These are phyloP conservation scores for Cromileptes altivelis DNA, from an alignment of 2,113 vertebrate genomes.

Conservation along the genomic window DNA sequence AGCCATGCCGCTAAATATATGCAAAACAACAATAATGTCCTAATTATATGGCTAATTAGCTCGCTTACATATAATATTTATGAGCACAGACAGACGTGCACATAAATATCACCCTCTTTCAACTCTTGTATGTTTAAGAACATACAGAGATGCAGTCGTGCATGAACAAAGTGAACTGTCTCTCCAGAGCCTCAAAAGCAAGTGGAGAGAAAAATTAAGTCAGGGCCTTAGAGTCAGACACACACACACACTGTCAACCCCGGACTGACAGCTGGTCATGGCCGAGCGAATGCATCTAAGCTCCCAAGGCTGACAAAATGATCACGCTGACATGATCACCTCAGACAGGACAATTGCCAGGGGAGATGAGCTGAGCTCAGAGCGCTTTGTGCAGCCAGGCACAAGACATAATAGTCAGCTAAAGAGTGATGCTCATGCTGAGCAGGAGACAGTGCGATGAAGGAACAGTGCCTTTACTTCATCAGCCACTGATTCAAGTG, in stretches of 20 bases:
- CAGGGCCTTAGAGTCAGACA: slow-evolving; percentile 13
- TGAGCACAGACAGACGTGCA: slow-evolving; percentile 19
- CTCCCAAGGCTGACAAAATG: slow-evolving; percentile 71
- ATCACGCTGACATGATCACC: slow-evolving; percentile 80
- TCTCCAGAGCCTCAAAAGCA: slow-evolving; percentile 36
- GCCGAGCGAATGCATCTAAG: slow-evolving; percentile 47
- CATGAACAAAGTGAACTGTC: slow-evolving; percentile 25
- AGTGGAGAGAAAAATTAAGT: slow-evolving; percentile 40
- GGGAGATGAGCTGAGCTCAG: slow-evolving; percentile 64
- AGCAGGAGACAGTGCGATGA: slow-evolving; percentile 37
- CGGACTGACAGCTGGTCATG: slow-evolving; percentile 73
- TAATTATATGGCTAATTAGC: background rate
- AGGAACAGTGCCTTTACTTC: slow-evolving; percentile 28
- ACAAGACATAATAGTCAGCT: slow-evolving; percentile 66
- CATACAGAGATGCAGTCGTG: slow-evolving; percentile 23
- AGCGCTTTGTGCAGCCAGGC: slow-evolving; percentile 71
- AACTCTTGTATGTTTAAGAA: slow-evolving; percentile 16
- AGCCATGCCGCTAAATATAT: too few relatives aligned
- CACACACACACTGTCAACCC: slow-evolving; percentile 31
- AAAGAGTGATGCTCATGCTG: slow-evolving; percentile 47
- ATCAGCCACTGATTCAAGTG: background rate
- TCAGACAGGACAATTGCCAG: slow-evolving; percentile 73
- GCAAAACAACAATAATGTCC: too few relatives aligned
- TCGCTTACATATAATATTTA: slow-evolving; percentile 15
- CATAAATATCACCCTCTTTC: background rate